Evolutionary conservation across 2,888 invertebrate genomes (phyloP), one percentile per base, ranked within the genome.

Genomic region (Gymnoscelis rufifasciata): DNA sequence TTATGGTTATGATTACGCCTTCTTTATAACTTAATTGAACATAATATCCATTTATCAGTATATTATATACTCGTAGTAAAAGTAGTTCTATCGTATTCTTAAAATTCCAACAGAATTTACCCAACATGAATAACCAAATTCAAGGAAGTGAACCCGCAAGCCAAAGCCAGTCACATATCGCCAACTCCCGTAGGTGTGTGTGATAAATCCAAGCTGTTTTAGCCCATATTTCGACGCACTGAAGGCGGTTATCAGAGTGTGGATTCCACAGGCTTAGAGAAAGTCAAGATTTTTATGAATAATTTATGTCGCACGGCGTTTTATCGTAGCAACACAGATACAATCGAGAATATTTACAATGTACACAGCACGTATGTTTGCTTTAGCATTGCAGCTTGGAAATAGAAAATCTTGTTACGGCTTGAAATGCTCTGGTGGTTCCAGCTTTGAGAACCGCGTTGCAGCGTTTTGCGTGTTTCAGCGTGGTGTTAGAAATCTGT

Each of bases 241-340:
- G 28, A 54, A 24, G 30, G 48, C 36, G 5, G 2, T 11, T 30
- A 12, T 37, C 43, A 5, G 14, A 2, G 5, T 13, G 41, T 55
- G 41, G 12, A n/a, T n/a, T 11, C 35, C 43, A 46, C 38, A 44
- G 36, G 35, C 38, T 48, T 47, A 47, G 52, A 52, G 53, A 45
- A 66, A 74, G 73, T 74, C 73, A 74, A 79, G 78, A 79, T 79
- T 83, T 81, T 78, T 83, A 83, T 83, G 82, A 84, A 83, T 82
- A 80, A 83, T 83, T 81, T 80, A 84, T 83, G 61, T 65, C 57
- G 68, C 71, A 68, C 67, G 68, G 52, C 68, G 68, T 76, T 80
- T 82, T 80, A 76, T 80, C 75, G 68, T 58, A 59, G 41, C 41
- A 57, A 55, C 53, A 38, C 36, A 43, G 45, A 43, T 51, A 47